phyloP scores from a whole-genome alignment of 30 jellyfish, hydroid and myxozoan genomes.

The Phacellophora camtschatica region DNA sequence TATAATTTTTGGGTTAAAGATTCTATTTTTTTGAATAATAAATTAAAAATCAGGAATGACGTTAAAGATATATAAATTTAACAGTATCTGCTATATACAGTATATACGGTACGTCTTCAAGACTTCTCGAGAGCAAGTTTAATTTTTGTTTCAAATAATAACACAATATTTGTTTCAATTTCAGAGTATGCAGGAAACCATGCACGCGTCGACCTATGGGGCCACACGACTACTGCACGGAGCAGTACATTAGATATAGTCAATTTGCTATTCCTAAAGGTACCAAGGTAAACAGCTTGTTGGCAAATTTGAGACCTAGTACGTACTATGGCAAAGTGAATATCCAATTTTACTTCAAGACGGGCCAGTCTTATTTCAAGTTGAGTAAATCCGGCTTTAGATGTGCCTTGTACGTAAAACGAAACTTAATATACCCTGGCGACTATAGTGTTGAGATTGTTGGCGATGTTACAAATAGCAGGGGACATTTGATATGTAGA shows the following conservation, averaged over 20 bases:
- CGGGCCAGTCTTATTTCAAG: conserved; percentile 67
- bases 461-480: conserved; percentile 64
- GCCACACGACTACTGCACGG: conserved; percentile 46
- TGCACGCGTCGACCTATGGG: conserved; percentile 43
- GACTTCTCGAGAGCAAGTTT: no score
- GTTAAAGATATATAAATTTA: no score
- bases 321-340: conserved; percentile 1
- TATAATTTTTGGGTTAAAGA: no score
- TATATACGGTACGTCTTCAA: no score
- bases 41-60: no score
- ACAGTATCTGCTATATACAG: no score
- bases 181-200: conserved; percentile 55
- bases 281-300: conserved; percentile 9
- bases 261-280: conserved; percentile 60
- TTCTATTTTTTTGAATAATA: no score
- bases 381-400: conserved; percentile 33
- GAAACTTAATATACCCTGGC: conserved; percentile 60
- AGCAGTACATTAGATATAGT: conserved; percentile 32
- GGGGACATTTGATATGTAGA: conserved; percentile 69
- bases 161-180: not conserved
- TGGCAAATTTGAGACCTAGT: conserved; percentile 35
- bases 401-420: conserved; percentile 32
- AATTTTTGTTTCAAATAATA: no score
- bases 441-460: conserved; percentile 52
- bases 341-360: conserved; percentile 64